Evolutionary conservation across 2,113 vertebrate genomes (phyloP).

Genomic region (Cyprinodon tularosa): DNA sequence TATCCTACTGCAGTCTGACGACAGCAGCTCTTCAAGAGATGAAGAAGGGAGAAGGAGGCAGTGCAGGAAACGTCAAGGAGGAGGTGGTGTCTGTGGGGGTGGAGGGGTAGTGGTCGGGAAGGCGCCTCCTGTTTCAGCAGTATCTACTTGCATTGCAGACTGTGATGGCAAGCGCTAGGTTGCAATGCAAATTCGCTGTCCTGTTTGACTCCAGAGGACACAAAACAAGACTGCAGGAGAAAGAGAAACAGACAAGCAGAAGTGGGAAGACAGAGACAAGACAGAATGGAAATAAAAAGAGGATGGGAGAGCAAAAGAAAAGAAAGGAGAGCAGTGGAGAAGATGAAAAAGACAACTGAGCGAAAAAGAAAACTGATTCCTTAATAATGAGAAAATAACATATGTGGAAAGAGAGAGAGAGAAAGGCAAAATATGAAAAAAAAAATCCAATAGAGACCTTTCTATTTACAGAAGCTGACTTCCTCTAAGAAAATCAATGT

Average conservation of each 20-base stretch:
- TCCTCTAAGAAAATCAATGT: constrained; percentile 70
- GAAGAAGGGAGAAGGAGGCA: constrained; percentile 48
- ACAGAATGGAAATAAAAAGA: constrained; percentile 42
- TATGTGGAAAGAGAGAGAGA: constrained; percentile 25
- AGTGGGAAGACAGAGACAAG: not conserved
- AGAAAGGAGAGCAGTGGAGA: constrained; percentile 7
- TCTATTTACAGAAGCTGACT: constrained; percentile 67
- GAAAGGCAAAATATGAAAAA: constrained; percentile 4
- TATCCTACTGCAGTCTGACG: constrained; percentile 70
- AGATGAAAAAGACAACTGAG: constrained; percentile 4
- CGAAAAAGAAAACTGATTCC: not conserved
- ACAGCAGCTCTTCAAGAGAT: constrained; percentile 61
- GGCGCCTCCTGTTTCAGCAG: constrained; percentile 37
- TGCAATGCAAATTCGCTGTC: constrained; percentile 62
- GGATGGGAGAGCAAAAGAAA: constrained; percentile 1
- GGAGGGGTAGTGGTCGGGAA: constrained; percentile 13
- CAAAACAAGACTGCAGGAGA: constrained; percentile 32
- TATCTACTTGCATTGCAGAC: constrained; percentile 34
- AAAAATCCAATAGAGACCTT: constrained; percentile 57
- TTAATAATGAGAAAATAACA: constrained; percentile 21
- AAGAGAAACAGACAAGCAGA: constrained; percentile 4
- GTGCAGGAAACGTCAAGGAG: constrained; percentile 30
- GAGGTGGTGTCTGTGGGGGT: not conserved
- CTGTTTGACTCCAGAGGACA: constrained; percentile 57
- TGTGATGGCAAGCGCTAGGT: constrained; percentile 38